Percentiles rank a stretch among this genome's conserved stretches.
Evolutionary conservation across 2,113 vertebrate genomes (phyloP).

Genomic region (Calypte anna): DNA sequence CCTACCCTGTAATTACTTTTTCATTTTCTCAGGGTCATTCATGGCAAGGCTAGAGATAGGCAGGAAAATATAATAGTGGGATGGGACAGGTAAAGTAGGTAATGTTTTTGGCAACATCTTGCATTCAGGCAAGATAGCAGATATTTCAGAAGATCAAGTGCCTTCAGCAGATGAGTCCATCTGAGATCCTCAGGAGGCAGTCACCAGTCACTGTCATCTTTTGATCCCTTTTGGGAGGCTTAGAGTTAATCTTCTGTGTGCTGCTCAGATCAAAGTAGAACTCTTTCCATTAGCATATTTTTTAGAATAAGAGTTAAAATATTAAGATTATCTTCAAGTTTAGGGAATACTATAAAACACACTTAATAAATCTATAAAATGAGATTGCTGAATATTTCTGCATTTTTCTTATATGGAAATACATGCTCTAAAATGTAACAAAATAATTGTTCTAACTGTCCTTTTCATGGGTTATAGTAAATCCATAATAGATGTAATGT

Average conservation of each 20-base stretch:
- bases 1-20: not conserved
- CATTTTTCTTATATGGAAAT: constrained; percentile 46
- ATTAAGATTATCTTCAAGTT: constrained; percentile 24
- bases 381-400: constrained; percentile 27
- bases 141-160: not conserved
- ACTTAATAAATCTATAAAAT: constrained; percentile 44
- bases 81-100: not conserved
- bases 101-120: not conserved
- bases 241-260: not conserved
- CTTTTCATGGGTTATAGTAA: constrained; percentile 44
- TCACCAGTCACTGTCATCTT: not conserved
- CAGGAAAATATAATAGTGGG: not conserved
- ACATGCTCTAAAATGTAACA: not conserved
- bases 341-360: constrained; percentile 45
- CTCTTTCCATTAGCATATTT: not conserved
- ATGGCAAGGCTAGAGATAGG: not conserved
- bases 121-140: not conserved
- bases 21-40: not conserved
- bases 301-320: constrained; percentile 28
- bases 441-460: constrained; percentile 30
- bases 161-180: not conserved
- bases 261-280: constrained; percentile 29
- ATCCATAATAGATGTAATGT: constrained; percentile 9
- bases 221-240: constrained; percentile 2
- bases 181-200: not conserved